These are phyloP conservation scores for Gymnocephalus cernua DNA, from an alignment of 2,113 vertebrate species.

Conservation along the genomic window DNA sequence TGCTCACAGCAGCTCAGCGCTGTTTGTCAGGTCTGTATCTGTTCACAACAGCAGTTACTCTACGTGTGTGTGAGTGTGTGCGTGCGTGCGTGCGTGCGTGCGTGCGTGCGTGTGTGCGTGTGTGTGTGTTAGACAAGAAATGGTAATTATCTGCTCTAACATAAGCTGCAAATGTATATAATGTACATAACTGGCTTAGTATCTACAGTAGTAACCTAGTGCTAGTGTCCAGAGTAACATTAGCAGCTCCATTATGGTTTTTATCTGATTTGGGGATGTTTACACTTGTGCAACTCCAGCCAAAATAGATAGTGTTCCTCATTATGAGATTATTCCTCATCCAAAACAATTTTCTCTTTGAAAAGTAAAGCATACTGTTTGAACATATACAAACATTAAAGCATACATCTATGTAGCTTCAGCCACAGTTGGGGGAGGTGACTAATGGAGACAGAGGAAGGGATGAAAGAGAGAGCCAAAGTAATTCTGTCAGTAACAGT, in stretches of 20 bases:
- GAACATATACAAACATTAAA: neutral
- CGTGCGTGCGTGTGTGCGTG: neutral
- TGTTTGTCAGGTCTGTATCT: neutral
- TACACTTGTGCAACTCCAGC: neutral
- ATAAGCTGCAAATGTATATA: neutral
- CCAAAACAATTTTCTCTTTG: neutral
- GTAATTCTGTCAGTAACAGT: constrained; percentile 44
- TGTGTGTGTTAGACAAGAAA: neutral
- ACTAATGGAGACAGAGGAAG: constrained; percentile 36
- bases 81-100: neutral
- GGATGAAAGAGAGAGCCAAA: constrained; percentile 43
- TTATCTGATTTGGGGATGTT: neutral
- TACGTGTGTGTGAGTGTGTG: constrained; percentile 3
- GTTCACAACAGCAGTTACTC: constrained; percentile 2
- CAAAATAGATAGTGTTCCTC: neutral
- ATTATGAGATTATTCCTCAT: neutral
- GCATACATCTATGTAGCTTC: neutral
- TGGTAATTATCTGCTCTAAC: neutral
- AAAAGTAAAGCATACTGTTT: neutral
- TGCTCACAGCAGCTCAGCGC: constrained; percentile 22
- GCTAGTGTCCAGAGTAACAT: neutral
- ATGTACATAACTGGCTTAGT: neutral
- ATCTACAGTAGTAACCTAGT: neutral
- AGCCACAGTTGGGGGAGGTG: neutral
- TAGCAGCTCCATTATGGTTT: neutral